These are phyloP conservation scores for Pteromalus puparum DNA, from an alignment of 1,140 invertebrate genomes.

Conservation along the genomic window DNA sequence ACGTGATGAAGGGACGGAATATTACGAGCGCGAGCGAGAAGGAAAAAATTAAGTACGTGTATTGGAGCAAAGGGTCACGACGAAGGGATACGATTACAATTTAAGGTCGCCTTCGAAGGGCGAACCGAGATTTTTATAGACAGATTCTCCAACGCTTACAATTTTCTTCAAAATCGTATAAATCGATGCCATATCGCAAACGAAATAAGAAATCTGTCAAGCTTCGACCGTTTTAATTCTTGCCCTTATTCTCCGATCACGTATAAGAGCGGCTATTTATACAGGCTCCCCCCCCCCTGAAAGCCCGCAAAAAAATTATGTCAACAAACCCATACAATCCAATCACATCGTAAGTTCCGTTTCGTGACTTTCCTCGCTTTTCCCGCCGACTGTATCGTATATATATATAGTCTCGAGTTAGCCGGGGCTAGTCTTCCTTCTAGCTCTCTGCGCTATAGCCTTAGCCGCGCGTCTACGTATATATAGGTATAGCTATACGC, in stretches of 20 bases:
- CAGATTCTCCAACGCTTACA: too few species aligned
- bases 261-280: neutral
- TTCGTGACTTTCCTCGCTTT: slow-evolving; percentile 9
- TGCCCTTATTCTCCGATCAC: neutral
- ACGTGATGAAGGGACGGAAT: neutral
- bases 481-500: neutral
- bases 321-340: neutral
- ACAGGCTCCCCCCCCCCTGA: too few species aligned
- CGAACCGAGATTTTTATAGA: slow-evolving; percentile 53
- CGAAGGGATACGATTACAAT: slow-evolving; percentile 49
- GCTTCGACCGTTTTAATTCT: neutral
- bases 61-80: slow-evolving; percentile 11
- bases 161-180: neutral
- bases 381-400: slow-evolving; percentile 14
- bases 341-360: neutral
- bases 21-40: slow-evolving; percentile 2
- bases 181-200: too few species aligned
- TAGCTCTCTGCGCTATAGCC: neutral
- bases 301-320: neutral
- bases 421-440: neutral
- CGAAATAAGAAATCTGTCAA: too few species aligned
- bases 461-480: neutral
- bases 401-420: neutral
- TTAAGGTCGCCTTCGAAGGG: slow-evolving; percentile 42
- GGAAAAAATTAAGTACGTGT: slow-evolving; percentile 5